These are phyloP conservation scores for Rhorus exstirpatorius DNA, from an alignment of 2,888 invertebrate species.

Conservation along the genomic window DNA sequence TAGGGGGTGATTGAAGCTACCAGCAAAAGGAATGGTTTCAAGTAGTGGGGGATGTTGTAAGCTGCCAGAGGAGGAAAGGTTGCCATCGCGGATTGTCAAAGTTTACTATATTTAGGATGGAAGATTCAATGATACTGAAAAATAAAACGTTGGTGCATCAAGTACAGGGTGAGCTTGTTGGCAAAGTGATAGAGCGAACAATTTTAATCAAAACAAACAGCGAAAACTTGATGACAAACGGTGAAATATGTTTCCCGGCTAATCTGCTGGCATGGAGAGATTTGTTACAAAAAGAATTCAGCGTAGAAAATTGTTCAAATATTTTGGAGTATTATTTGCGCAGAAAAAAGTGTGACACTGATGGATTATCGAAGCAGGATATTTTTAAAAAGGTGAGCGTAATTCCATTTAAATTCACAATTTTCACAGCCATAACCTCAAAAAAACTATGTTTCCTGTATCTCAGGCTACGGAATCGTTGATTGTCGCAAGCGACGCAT, in stretches of 20 bases:
- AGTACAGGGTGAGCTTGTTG: slow-evolving; percentile 74
- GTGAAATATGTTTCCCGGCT: slow-evolving; percentile 90
- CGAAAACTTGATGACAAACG: slow-evolving; percentile 87
- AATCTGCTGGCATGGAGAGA: slow-evolving; percentile 88
- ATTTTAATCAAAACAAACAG: slow-evolving; percentile 88
- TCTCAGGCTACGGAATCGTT: slow-evolving; percentile 79
- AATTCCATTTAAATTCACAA: not conserved
- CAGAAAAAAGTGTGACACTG: slow-evolving; percentile 59
- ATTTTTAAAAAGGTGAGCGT: slow-evolving; percentile 76
- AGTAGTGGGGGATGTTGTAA: too few species aligned
- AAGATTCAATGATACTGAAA: slow-evolving; percentile 18
- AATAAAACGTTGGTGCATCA: slow-evolving; percentile 67
- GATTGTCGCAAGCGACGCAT: slow-evolving; percentile 85
- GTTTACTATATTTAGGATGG: slow-evolving; percentile 15
- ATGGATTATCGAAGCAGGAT: slow-evolving; percentile 67
- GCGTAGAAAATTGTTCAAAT: slow-evolving; percentile 70
- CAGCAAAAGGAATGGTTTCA: too few species aligned
- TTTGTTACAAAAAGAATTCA: slow-evolving; percentile 75
- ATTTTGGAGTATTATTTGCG: slow-evolving; percentile 80
- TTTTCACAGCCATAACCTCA: slow-evolving; percentile 49
- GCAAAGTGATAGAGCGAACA: slow-evolving; percentile 54
- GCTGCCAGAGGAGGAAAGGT: not conserved
- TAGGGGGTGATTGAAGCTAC: too few species aligned
- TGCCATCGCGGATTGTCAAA: not conserved
- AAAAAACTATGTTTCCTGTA: not conserved